phyloP scores from a whole-genome alignment of 2,797 vertebrate species.

The Spatula versicolor region DNA sequence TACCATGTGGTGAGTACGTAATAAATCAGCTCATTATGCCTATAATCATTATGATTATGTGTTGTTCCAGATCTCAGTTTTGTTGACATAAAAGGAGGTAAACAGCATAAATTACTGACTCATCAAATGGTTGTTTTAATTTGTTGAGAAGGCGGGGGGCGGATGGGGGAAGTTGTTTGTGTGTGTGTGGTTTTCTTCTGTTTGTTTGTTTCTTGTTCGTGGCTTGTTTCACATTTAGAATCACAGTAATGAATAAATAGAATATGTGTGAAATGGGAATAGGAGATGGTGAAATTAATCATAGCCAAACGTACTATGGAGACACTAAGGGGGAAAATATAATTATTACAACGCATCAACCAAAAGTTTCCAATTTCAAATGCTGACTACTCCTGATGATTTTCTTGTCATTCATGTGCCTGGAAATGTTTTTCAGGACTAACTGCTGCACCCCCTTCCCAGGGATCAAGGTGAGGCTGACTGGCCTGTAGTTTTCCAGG shows the following conservation, averaged over 20 bases:
- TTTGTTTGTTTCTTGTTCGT: not conserved
- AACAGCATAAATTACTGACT: conserved; percentile 62
- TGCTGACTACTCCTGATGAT: not conserved
- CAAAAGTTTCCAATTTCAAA: not conserved
- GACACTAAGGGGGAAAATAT: not conserved
- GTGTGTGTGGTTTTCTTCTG: too few relatives aligned
- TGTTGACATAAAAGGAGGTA: conserved; percentile 58
- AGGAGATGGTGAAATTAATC: conserved; percentile 5
- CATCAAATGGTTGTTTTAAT: conserved; percentile 43
- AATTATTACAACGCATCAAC: not conserved
- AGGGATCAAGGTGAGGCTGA: too few relatives aligned
- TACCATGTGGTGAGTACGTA: conserved; percentile 46
- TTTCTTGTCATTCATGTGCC: not conserved
- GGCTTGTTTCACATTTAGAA: not conserved
- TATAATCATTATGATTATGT: conserved; percentile 50
- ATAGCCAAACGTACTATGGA: not conserved
- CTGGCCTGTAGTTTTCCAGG: too few relatives aligned
- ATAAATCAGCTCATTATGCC: conserved; percentile 62
- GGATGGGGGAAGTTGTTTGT: too few relatives aligned
- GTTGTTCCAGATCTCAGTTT: conserved; percentile 36
- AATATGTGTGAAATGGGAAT: not conserved
- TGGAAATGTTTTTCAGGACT: not conserved
- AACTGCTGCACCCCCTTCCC: not conserved
- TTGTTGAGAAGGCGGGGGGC: not conserved
- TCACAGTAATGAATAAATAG: not conserved